phyloP scores from a whole-genome alignment of 2,797 vertebrate species.

The Mormyrus hasselquistii region DNA sequence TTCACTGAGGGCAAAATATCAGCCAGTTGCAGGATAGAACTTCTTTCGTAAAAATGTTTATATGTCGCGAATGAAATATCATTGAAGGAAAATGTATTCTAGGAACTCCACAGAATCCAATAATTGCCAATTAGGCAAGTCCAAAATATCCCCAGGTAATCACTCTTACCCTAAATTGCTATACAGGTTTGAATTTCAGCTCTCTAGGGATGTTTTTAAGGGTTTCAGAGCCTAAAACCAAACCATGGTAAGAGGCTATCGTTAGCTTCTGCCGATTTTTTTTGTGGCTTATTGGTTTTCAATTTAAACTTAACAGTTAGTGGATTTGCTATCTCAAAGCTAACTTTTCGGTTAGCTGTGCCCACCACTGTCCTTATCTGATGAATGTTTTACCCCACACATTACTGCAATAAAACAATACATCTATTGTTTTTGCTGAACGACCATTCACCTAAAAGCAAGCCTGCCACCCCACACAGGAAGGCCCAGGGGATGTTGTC shows the following conservation, averaged over 20 bases:
- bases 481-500: slow-evolving; percentile 78
- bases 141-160: not conserved
- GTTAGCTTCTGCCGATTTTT: not conserved
- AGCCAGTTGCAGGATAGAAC: not conserved
- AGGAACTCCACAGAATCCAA: not conserved
- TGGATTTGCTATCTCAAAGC: not conserved
- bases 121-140: not conserved
- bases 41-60: not conserved
- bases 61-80: not conserved
- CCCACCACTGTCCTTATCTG: not conserved
- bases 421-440: not conserved
- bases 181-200: not conserved
- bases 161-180: not conserved
- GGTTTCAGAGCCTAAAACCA: not conserved
- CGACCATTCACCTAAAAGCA: slow-evolving; percentile 73
- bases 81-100: not conserved
- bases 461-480: slow-evolving; percentile 84
- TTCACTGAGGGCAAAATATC: not conserved
- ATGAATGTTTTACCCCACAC: not conserved
- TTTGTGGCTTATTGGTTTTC: not conserved
- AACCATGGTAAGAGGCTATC: not conserved
- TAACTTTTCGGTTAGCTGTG: not conserved
- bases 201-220: not conserved
- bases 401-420: not conserved
- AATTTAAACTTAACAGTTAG: not conserved